Evolutionary conservation across 1,140 invertebrate species (phyloP).

Genomic region (Belonocnema kinseyi): DNA sequence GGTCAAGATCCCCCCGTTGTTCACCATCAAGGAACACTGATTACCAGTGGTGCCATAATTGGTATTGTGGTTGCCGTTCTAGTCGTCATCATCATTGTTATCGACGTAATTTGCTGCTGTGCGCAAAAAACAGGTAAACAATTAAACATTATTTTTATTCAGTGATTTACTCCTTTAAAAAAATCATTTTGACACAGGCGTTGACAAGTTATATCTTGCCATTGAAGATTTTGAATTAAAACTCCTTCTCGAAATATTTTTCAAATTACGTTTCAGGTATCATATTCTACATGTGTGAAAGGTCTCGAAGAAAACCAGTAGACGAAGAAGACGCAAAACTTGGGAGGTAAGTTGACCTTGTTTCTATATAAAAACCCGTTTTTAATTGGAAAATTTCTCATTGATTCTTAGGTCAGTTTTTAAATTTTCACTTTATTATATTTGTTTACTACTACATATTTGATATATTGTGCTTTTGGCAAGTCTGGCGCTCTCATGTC

Average conservation of each 20-base stretch:
- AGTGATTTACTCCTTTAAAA: background rate
- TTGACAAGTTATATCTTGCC: no score
- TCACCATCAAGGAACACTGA: slow-evolving; percentile 77
- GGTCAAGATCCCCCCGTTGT: slow-evolving; percentile 78
- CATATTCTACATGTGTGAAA: slow-evolving; percentile 83
- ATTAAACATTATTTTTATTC: background rate
- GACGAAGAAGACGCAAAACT: slow-evolving; percentile 88
- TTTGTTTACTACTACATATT: slow-evolving; percentile 36
- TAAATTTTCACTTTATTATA: slow-evolving; percentile 42
- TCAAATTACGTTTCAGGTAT: slow-evolving; percentile 76
- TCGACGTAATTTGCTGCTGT: slow-evolving; percentile 87
- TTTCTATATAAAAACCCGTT: slow-evolving; percentile 39
- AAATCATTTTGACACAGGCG: background rate
- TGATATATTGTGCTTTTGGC: slow-evolving; percentile 73
- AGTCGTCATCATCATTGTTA: slow-evolving; percentile 84
- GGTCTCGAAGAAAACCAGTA: slow-evolving; percentile 79
- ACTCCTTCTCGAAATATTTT: background rate
- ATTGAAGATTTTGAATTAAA: background rate
- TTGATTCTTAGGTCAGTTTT: slow-evolving; percentile 43
- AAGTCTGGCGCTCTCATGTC: slow-evolving; percentile 73
- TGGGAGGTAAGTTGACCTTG: slow-evolving; percentile 80
- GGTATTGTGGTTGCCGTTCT: slow-evolving; percentile 85
- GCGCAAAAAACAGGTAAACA: slow-evolving; percentile 75
- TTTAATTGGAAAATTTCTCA: slow-evolving; percentile 39
- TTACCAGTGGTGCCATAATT: slow-evolving; percentile 86